Conservation (phyloP, 2,888 invertebrate species). For the Brachypterus glaber region DNA sequence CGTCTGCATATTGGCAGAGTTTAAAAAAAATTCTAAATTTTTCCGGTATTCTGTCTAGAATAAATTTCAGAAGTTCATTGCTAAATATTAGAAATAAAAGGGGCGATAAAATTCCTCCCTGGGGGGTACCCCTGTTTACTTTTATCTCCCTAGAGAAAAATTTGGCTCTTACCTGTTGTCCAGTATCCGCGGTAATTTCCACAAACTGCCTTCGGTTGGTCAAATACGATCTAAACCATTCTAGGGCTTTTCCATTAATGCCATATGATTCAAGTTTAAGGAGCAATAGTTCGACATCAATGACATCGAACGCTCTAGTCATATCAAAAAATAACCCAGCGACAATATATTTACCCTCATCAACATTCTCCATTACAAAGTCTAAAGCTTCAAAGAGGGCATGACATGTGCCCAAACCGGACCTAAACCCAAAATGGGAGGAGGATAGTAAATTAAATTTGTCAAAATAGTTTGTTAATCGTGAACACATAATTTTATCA, state of each 20-base stretch:
- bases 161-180: background rate
- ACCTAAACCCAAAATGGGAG: background rate
- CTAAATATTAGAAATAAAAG: background rate
- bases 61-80: too few species aligned
- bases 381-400: background rate
- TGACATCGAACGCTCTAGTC: background rate
- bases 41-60: background rate
- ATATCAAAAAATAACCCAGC: background rate
- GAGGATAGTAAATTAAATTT: slow-evolving; percentile 1
- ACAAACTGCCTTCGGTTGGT: background rate
- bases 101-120: slow-evolving; percentile 1
- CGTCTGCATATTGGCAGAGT: background rate
- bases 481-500: background rate
- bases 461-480: background rate
- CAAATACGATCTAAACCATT: background rate
- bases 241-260: background rate
- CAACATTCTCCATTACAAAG: background rate
- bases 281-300: background rate
- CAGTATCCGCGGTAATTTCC: background rate
- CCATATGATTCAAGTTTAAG: background rate
- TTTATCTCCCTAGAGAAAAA: background rate
- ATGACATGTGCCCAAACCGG: background rate
- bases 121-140: background rate
- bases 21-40: background rate
- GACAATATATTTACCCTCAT: background rate